Evolutionary conservation across 2,888 invertebrate species (phyloP), one percentile per base, ranked within the genome.

Genomic region (Tachina lurida): DNA sequence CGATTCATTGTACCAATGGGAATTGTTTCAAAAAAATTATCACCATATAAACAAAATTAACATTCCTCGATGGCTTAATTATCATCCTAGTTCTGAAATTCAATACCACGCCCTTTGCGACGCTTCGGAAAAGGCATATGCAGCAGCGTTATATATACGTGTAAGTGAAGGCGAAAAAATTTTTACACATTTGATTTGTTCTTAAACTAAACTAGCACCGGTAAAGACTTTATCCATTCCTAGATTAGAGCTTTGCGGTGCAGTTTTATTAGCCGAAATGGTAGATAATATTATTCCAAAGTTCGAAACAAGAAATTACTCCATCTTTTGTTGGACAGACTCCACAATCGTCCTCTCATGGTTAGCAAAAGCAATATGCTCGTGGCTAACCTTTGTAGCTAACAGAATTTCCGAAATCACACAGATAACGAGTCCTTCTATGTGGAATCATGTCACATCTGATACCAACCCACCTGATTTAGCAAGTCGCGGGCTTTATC

Each of bases 321-420:
- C 22, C 22, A 22, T 22, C 22, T 22, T 22, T 22, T 67, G 67
- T 39, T 67, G 47, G 43, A 68, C 17, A 9, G 68, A 52, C 17
- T 39, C 41, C 3, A 54, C 68, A 17, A 63, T 63, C 19, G 12
- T 63, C 19, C 19, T 63, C 0, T 63, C 63, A 7, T 63, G 63
- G 63, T 19, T 63, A 12, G 43, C 63, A 8, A 63, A 45, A 19
- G 45, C 81, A 1, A 60, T 79, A 7, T 87, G 68, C 39, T 58
- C 41, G 7, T 87, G 84, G 87, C 17, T 63, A 17, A 87, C 84
- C 0, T 87, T 87, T 45, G 79, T 87, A 3, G 82, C 22, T 2
- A 84, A 85, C 41, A 56, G 83, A 7, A 80, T 78, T 0, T 63
- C 80, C 4, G 65, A 87, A 56, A 84, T 87, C 8, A 47, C 39